Conservation (phyloP, 1,140 invertebrate genomes). For the Drosophila novamexicana region DNA sequence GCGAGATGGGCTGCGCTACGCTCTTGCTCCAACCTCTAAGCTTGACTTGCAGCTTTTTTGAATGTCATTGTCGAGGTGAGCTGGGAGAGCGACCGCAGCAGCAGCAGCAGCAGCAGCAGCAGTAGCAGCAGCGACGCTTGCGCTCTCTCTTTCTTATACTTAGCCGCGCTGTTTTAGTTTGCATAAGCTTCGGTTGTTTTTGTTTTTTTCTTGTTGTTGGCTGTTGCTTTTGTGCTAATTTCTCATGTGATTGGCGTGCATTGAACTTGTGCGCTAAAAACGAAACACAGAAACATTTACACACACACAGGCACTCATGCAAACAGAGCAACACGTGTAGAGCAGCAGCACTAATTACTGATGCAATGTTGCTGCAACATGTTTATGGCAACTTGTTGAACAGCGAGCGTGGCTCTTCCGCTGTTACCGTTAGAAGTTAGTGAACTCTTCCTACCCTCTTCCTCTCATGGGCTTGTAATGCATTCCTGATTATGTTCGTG, state of each 20-base stretch:
- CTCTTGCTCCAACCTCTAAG: constrained; percentile 38
- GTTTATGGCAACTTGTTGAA: constrained; percentile 65
- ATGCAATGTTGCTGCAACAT: constrained; percentile 75
- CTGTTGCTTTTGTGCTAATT: constrained; percentile 68
- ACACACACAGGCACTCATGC: constrained; percentile 2
- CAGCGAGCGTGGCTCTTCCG: neutral
- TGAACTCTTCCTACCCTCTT: constrained; percentile 30
- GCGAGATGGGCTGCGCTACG: constrained; percentile 23
- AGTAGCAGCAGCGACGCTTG: constrained; percentile 3
- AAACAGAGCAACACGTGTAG: constrained; percentile 50
- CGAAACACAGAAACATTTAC: constrained; percentile 20
- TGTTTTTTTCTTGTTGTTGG: constrained; percentile 27
- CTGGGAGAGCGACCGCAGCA: constrained; percentile 1
- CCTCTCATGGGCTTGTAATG: constrained; percentile 37
- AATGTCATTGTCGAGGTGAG: constrained; percentile 70
- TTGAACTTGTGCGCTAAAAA: constrained; percentile 75
- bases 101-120: neutral
- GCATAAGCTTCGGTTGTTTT: constrained; percentile 50
- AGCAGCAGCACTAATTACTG: constrained; percentile 66
- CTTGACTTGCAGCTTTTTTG: constrained; percentile 77
- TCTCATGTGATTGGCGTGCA: constrained; percentile 67
- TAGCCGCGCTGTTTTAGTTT: constrained; percentile 41
- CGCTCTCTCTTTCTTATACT: constrained; percentile 19
- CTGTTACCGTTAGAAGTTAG: constrained; percentile 64
- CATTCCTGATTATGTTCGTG: constrained; percentile 39